Evolutionary conservation across 2,888 invertebrate species (phyloP).

Genomic region (Pristionchus maxplancki): DNA sequence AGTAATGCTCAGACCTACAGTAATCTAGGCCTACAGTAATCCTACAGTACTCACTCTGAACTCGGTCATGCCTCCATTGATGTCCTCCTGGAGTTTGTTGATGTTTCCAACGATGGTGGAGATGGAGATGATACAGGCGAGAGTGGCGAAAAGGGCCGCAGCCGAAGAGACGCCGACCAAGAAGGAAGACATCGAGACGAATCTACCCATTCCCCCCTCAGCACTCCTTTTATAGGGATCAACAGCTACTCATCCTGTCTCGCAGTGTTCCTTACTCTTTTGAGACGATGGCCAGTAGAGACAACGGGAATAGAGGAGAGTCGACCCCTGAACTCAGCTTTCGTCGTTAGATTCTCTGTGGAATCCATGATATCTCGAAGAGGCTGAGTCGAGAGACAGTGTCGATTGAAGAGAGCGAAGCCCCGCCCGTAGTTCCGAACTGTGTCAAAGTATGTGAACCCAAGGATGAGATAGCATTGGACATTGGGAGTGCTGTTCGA

Average conservation of each 20-base stretch:
- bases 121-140: constrained; percentile 60
- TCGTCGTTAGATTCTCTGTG: background rate
- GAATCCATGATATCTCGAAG: background rate
- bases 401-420: background rate
- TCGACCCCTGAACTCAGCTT: background rate
- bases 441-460: background rate
- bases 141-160: constrained; percentile 59
- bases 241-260: background rate
- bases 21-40: no score
- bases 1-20: no score
- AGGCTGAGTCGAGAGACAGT: background rate
- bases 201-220: background rate
- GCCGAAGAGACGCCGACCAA: constrained; percentile 62
- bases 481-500: background rate
- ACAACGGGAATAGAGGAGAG: background rate
- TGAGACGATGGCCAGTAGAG: background rate
- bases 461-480: background rate
- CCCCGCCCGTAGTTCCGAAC: background rate
- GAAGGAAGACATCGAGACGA: constrained; percentile 54
- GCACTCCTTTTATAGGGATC: background rate
- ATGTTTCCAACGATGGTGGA: constrained; percentile 59
- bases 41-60: constrained; percentile 59
- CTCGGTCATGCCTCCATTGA: constrained; percentile 64
- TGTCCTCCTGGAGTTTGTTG: constrained; percentile 61
- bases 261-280: background rate